A percentile compares a stretch with the other conserved stretches of the same genome.
Conservation (phyloP, 2,888 invertebrate genomes). For the Myopa testacea region DNA sequence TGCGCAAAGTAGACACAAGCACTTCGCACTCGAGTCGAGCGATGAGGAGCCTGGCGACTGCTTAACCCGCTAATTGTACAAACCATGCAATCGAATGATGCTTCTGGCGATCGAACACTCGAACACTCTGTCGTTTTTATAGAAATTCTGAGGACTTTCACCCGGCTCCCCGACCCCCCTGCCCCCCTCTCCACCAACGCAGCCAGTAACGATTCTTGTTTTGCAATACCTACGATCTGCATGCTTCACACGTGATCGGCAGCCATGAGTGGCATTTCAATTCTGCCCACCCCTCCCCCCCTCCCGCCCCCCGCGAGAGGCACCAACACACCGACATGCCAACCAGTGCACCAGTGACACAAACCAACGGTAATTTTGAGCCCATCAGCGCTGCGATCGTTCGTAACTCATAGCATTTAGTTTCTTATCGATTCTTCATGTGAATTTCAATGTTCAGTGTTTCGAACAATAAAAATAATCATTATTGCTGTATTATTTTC, state of each 20-base stretch:
- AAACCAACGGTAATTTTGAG: slow-evolving; percentile 22
- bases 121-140: no score
- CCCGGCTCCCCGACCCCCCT: no score
- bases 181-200: no score
- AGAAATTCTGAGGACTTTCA: no score
- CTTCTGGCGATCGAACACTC: no score
- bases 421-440: slow-evolving; percentile 1
- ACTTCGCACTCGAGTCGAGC: not conserved
- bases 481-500: slow-evolving; percentile 1
- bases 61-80: no score
- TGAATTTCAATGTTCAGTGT: slow-evolving; percentile 11
- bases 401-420: not conserved
- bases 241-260: slow-evolving; percentile 6
- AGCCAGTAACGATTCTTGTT: not conserved
- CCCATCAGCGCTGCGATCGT: not conserved
- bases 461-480: no score
- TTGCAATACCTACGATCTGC: not conserved
- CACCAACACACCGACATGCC: not conserved
- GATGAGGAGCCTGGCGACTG: not conserved
- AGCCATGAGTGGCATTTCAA: not conserved
- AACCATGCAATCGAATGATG: no score
- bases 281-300: not conserved
- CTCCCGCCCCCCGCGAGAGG: not conserved
- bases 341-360: slow-evolving; percentile 18
- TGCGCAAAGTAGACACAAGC: slow-evolving; percentile 2